Conservation (phyloP, 2,113 vertebrate species). For the Oryzias curvinotus region DNA sequence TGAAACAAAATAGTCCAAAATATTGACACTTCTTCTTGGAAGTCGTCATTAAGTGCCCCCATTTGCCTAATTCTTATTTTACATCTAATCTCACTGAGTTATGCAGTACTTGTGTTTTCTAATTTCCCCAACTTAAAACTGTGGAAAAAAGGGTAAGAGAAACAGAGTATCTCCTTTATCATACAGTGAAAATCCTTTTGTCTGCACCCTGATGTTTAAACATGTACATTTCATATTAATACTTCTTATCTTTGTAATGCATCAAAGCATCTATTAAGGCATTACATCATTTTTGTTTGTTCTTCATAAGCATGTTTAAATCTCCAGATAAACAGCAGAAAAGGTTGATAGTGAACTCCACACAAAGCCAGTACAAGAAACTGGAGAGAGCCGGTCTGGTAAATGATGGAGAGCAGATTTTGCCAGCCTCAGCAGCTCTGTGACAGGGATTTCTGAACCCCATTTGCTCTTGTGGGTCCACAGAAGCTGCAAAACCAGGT, state of each 20-base stretch:
- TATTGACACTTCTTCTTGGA: too few relatives aligned
- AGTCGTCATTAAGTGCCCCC: too few relatives aligned
- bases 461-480: conserved; percentile 2
- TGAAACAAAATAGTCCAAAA: too few relatives aligned
- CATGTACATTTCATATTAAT: conserved; percentile 13
- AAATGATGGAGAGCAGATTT: conserved; percentile 9
- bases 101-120: neutral
- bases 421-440: conserved; percentile 27
- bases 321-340: neutral
- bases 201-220: conserved; percentile 5
- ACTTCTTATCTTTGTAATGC: conserved; percentile 14
- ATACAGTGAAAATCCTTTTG: conserved; percentile 4
- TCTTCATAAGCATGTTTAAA: neutral
- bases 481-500: conserved; percentile 15
- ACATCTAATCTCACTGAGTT: too few relatives aligned
- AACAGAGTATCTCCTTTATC: neutral
- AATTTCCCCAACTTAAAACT: neutral
- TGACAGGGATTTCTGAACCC: neutral
- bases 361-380: neutral
- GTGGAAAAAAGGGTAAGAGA: conserved; percentile 2
- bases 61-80: too few relatives aligned
- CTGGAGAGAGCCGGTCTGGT: neutral
- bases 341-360: neutral
- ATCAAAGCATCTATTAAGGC: conserved; percentile 26
- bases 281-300: conserved; percentile 19